Evolutionary conservation across 2,888 invertebrate species (phyloP).

Genomic region (Thysanoteuthis rhombus): DNA sequence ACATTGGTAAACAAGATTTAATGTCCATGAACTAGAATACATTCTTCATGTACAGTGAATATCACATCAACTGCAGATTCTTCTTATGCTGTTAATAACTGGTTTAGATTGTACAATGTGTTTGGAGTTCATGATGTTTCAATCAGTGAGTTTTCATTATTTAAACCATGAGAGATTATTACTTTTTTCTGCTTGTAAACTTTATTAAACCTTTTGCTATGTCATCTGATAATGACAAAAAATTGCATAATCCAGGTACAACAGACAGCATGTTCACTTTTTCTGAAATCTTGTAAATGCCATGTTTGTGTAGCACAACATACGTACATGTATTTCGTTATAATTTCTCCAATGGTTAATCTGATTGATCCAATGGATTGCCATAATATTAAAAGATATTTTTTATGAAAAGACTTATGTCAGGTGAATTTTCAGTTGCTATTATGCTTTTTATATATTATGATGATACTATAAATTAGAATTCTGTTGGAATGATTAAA

Average conservation of each 20-base stretch:
- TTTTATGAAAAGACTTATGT: neutral
- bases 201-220: neutral
- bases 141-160: too few relatives aligned
- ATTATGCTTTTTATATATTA: too few relatives aligned
- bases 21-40: neutral
- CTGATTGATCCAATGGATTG: neutral
- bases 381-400: neutral
- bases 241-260: neutral
- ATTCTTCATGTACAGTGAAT: neutral
- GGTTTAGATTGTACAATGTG: neutral
- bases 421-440: neutral
- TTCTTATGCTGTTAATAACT: neutral
- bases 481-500: too few relatives aligned
- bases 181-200: neutral
- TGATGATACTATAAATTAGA: too few relatives aligned
- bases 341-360: neutral
- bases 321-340: neutral
- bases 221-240: neutral
- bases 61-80: too few relatives aligned
- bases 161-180: neutral
- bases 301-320: neutral
- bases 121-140: neutral
- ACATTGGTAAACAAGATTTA: neutral
- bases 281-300: neutral
- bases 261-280: neutral